Conservation (phyloP, 23 tunicate species). For the Trididemnum nubilum region DNA sequence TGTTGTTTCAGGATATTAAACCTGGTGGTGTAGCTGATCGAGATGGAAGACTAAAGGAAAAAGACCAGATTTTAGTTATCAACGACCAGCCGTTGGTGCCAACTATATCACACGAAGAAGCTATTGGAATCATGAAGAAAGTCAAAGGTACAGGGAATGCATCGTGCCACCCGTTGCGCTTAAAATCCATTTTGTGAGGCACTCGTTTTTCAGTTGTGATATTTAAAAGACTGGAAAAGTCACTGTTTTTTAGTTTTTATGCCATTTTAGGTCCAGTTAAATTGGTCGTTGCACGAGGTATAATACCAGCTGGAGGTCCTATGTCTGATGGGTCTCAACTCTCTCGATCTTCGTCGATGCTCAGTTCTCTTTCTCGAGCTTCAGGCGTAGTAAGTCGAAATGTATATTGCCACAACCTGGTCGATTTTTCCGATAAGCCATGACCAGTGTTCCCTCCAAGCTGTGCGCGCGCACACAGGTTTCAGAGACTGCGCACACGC, state of each 20-base stretch:
- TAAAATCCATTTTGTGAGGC: too few relatives aligned
- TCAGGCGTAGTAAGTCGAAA: conserved; percentile 50
- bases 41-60: conserved; percentile 89
- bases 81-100: conserved; percentile 83
- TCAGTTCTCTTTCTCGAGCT: conserved; percentile 71
- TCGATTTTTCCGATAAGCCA: too few relatives aligned
- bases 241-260: too few relatives aligned
- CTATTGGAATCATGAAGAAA: conserved; percentile 70
- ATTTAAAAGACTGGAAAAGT: too few relatives aligned
- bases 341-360: conserved; percentile 76
- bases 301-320: conserved; percentile 61
- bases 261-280: conserved; percentile 53
- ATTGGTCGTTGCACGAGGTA: conserved; percentile 82
- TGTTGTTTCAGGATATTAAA: conserved; percentile 58
- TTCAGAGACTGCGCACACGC: too few relatives aligned
- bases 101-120: conserved; percentile 83
- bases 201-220: too few relatives aligned
- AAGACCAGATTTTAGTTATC: conserved; percentile 91
- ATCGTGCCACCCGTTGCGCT: too few relatives aligned
- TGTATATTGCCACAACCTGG: too few relatives aligned
- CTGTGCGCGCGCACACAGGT: too few relatives aligned
- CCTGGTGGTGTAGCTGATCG: conserved; percentile 87
- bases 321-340: conserved; percentile 38
- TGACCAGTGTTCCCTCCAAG: too few relatives aligned
- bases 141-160: conserved; percentile 51